These are phyloP conservation scores for Neolamprologus tretocephalus DNA, from an alignment of 2,113 vertebrate genomes.

Conservation along the genomic window DNA sequence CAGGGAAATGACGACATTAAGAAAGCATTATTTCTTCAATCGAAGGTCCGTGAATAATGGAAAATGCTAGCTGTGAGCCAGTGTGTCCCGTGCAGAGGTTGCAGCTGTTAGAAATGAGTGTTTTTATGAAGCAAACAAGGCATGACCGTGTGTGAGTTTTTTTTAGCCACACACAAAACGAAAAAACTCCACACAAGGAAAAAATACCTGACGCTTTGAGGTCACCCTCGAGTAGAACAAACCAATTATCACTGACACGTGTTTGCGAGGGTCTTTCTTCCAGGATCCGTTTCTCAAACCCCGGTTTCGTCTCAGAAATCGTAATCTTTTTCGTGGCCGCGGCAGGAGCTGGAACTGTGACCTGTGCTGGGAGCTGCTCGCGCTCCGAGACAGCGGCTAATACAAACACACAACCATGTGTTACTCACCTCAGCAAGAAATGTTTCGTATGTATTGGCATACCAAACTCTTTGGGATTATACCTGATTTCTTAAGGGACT, in stretches of 20 bases:
- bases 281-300: conserved; percentile 46
- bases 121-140: not conserved
- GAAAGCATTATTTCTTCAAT: not conserved
- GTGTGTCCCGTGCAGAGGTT: not conserved
- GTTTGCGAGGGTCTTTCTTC: conserved; percentile 31
- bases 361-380: not conserved
- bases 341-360: not conserved
- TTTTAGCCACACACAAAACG: not conserved
- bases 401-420: conserved; percentile 1
- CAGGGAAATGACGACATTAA: not conserved
- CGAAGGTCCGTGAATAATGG: not conserved
- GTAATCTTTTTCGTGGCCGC: not conserved
- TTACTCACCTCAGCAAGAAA: not conserved
- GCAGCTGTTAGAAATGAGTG: conserved; percentile 19
- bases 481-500: conserved; percentile 51
- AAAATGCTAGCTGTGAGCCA: not conserved
- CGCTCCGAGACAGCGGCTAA: conserved; percentile 13
- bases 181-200: not conserved
- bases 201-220: conserved; percentile 47
- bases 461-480: not conserved
- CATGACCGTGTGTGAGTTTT: not conserved
- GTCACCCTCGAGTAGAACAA: conserved; percentile 55
- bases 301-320: conserved; percentile 13
- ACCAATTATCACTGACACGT: conserved; percentile 59
- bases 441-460: not conserved